Conservation (phyloP, 2,797 vertebrate species). For the Tinamus major region DNA sequence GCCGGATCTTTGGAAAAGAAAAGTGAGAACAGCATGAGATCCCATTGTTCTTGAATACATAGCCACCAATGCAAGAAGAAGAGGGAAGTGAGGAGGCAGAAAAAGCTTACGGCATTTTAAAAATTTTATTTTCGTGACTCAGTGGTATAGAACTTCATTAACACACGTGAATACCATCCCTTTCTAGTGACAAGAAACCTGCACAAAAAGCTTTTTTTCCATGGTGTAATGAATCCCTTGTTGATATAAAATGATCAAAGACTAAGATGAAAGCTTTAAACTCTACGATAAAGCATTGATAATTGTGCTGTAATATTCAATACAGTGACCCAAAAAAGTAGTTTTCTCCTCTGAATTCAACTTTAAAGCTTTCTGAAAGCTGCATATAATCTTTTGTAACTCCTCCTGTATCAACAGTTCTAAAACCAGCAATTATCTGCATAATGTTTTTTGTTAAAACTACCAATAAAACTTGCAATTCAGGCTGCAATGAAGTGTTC, state of each 20-base stretch:
- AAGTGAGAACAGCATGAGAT: neutral
- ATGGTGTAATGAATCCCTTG: constrained; percentile 21
- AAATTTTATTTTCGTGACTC: neutral
- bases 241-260: constrained; percentile 36
- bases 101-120: neutral
- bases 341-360: neutral
- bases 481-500: neutral
- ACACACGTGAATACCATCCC: neutral
- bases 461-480: constrained; percentile 16
- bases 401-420: neutral
- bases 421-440: constrained; percentile 7
- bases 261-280: constrained; percentile 43
- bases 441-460: neutral
- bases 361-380: neutral
- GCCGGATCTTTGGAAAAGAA: neutral
- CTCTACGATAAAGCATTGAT: constrained; percentile 35
- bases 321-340: constrained; percentile 18
- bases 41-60: neutral
- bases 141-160: neutral
- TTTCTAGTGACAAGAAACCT: constrained; percentile 18
- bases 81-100: neutral
- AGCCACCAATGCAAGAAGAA: neutral
- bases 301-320: constrained; percentile 31
- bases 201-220: neutral
- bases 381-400: neutral